Evolutionary conservation across 2,113 vertebrate species (phyloP).

Genomic region (Pangasianodon gigas): DNA sequence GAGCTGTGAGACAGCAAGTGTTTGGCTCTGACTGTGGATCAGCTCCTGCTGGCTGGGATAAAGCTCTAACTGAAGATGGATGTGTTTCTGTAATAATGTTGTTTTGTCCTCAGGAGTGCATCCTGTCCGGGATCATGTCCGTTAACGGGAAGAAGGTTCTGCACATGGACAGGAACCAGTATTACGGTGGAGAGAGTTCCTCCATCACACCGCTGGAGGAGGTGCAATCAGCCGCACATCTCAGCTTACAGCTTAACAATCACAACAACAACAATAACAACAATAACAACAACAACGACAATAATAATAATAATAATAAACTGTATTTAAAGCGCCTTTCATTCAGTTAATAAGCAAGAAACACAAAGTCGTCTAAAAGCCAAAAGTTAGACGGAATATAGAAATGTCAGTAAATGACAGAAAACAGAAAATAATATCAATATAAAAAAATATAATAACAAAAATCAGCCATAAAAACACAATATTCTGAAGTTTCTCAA

Average conservation of each 20-base stretch:
- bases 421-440: too few relatives aligned
- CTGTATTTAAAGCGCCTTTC: not conserved
- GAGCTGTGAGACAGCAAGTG: too few relatives aligned
- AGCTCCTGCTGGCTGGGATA: too few relatives aligned
- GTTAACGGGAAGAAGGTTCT: slow-evolving; percentile 91
- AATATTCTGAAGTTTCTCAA: too few relatives aligned
- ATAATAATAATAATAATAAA: not conserved
- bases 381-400: too few relatives aligned
- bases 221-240: slow-evolving; percentile 64
- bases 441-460: too few relatives aligned
- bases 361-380: too few relatives aligned
- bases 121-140: slow-evolving; percentile 91
- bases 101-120: slow-evolving; percentile 79
- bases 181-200: slow-evolving; percentile 90
- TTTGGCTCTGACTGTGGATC: not conserved
- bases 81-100: not conserved
- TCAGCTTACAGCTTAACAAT: not conserved
- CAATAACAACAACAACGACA: not conserved
- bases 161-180: slow-evolving; percentile 91
- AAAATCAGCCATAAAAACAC: too few relatives aligned
- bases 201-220: slow-evolving; percentile 91
- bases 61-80: not conserved
- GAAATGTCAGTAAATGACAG: too few relatives aligned
- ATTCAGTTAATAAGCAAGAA: too few relatives aligned
- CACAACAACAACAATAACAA: not conserved